Evolutionary conservation across 2,113 vertebrate genomes (phyloP), one percentile per base, ranked within the genome.

Genomic region (Apeltes quadracus): DNA sequence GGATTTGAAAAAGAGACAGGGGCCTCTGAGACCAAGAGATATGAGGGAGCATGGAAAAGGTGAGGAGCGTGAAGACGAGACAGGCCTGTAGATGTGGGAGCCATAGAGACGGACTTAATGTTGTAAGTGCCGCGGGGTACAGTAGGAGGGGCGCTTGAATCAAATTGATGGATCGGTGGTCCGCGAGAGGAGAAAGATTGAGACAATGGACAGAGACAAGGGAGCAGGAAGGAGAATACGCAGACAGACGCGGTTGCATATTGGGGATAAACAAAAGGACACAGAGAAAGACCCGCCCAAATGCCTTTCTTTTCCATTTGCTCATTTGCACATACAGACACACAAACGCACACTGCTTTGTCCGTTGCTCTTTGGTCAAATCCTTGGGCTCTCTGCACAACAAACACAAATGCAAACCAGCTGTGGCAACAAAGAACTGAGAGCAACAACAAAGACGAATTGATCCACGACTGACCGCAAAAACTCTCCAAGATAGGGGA

Each of bases 131-230:
- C 6, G 22, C 46, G 50, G 69, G 65, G 50, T 51, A 51, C n/a
- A 23, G 48, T 7, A 39, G 51, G 22, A 56, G 41, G 20, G 61
- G 64, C 57, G 72, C 23, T 67, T 13, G 7, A 62, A 77, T 59
- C 73, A 61, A 75, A 83, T 59, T 83, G 75, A 90, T 78, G 82
- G 84, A 83, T 72, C 74, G 65, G 76, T 76, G 78, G 69, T 64
- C 66, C 2, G 25, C 53, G 69, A 70, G 74, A 84, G n/a, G 61
- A 66, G 64, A 79, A 68, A 74, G 73, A 84, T 54, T 78, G 81
- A 84, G 36, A 76, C 82, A 84, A 86, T 72, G 50, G 81, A 39
- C 72, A 78, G 82, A 79, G 82, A 78, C 80, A 75, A 65, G 73
- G 61, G 48, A 62, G 59, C 69, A 77, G 41, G 74, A 61, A 69